Percentiles rank a stretch among this genome's conserved stretches.
Conservation (phyloP, 64 coral and sea anemone species). For the Dendronephthya gigantea region DNA sequence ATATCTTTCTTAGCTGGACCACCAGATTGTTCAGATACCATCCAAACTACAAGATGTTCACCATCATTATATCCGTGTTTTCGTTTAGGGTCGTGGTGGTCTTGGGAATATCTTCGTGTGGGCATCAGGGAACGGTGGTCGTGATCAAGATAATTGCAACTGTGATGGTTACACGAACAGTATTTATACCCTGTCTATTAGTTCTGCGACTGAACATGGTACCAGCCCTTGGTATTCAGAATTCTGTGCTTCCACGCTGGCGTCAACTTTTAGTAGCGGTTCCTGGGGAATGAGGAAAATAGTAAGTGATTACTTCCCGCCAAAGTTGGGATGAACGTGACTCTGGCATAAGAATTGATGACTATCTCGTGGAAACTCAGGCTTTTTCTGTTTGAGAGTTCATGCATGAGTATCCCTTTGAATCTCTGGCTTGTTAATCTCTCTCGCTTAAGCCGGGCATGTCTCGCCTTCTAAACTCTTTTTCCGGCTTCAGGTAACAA, state of each 20-base stretch:
- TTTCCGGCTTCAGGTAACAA: conserved; percentile 57
- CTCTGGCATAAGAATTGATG: too few species aligned
- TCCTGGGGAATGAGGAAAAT: conserved; percentile 78
- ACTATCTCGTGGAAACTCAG: too few species aligned
- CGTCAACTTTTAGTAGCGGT: conserved; percentile 96
- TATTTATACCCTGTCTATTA: conserved; percentile 91
- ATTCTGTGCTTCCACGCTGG: conserved; percentile 79
- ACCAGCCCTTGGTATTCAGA: conserved; percentile 96
- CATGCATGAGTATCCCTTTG: too few species aligned
- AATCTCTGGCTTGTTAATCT: too few species aligned
- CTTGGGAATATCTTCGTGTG: conserved; percentile 91
- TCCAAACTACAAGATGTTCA: too few species aligned
- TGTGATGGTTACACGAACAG: conserved; percentile 98
- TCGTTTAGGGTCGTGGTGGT: conserved; percentile 61
- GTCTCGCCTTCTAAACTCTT: background rate
- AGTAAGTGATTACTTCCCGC: conserved; percentile 33
- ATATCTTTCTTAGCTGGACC: too few species aligned
- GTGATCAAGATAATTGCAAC: conserved; percentile 93
- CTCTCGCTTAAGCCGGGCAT: too few species aligned
- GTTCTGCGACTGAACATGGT: conserved; percentile 90
- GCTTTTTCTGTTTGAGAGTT: too few species aligned
- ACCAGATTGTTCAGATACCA: too few species aligned
- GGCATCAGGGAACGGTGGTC: conserved; percentile 94
- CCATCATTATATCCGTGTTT: background rate
- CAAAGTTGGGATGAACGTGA: too few species aligned